Evolutionary conservation across 2,113 vertebrate genomes (phyloP).

Genomic region (Tinamus guttatus): DNA sequence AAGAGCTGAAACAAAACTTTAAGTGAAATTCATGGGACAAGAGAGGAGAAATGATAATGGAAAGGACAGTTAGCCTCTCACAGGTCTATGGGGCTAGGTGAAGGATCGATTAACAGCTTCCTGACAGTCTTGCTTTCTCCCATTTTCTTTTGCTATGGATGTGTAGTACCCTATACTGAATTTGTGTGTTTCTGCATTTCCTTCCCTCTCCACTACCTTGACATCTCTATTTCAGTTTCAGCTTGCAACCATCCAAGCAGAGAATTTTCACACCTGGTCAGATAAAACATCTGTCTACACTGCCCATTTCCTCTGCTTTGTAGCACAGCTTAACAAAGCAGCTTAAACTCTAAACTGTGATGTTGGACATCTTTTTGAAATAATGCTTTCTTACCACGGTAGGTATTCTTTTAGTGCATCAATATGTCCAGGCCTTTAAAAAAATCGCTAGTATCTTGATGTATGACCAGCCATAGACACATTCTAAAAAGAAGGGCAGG

Average conservation of each 20-base stretch:
- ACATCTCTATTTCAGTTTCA: neutral
- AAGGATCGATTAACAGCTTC: neutral
- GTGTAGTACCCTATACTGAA: neutral
- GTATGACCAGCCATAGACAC: neutral
- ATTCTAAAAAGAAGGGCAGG: neutral
- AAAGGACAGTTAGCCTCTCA: neutral
- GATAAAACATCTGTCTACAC: neutral
- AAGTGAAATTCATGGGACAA: neutral
- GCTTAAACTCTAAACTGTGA: neutral
- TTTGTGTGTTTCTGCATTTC: neutral
- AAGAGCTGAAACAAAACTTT: neutral
- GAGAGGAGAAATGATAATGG: neutral
- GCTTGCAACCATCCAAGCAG: neutral
- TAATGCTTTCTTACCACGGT: neutral
- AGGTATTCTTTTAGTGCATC: neutral
- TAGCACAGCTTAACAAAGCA: neutral
- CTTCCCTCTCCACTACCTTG: neutral
- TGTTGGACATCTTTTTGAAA: neutral
- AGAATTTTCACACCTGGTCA: neutral
- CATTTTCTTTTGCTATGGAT: neutral
- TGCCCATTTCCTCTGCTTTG: accelerated
- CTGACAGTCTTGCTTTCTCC: neutral
- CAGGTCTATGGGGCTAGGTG: no score
- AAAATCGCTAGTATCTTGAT: neutral
- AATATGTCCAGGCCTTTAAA: neutral